A percentile compares a stretch with the other conserved stretches of the same genome.
These are phyloP conservation scores for Sebastes itinus DNA, from an alignment of 2,797 vertebrate genomes.

Conservation along the genomic window DNA sequence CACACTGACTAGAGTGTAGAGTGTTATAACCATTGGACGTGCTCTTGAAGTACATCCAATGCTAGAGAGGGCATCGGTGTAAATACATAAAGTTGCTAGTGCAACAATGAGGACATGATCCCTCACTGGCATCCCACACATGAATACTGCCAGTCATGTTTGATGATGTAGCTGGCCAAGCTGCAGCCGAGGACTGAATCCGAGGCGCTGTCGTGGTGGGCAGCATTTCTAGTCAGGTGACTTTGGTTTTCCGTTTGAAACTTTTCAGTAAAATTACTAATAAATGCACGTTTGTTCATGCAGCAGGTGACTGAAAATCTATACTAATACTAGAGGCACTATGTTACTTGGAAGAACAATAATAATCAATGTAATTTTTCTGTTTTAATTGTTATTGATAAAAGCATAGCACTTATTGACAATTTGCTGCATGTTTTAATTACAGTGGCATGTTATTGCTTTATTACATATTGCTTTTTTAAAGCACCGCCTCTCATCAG, in stretches of 20 bases:
- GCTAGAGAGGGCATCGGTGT: background rate
- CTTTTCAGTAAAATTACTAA: background rate
- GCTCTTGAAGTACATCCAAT: slow-evolving; percentile 5
- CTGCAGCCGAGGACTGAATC: background rate
- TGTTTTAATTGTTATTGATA: slow-evolving; percentile 23
- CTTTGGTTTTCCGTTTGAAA: background rate
- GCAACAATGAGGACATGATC: slow-evolving; percentile 10
- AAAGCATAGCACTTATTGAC: background rate
- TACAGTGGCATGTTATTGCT: background rate
- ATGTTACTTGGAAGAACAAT: background rate
- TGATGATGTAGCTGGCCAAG: background rate
- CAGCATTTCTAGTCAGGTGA: background rate
- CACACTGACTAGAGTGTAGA: background rate
- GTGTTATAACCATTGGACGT: background rate
- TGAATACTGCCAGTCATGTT: background rate
- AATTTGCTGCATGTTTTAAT: slow-evolving; percentile 6
- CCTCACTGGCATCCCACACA: background rate
- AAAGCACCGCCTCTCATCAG: background rate
- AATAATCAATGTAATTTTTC: background rate
- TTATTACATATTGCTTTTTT: background rate
- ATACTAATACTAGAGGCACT: background rate
- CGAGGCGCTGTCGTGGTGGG: background rate
- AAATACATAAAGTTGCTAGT: background rate
- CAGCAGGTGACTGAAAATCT: background rate
- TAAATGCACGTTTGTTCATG: background rate